These are phyloP conservation scores for Aegithalos caudatus DNA, from an alignment of 2,113 vertebrate genomes.

Conservation along the genomic window DNA sequence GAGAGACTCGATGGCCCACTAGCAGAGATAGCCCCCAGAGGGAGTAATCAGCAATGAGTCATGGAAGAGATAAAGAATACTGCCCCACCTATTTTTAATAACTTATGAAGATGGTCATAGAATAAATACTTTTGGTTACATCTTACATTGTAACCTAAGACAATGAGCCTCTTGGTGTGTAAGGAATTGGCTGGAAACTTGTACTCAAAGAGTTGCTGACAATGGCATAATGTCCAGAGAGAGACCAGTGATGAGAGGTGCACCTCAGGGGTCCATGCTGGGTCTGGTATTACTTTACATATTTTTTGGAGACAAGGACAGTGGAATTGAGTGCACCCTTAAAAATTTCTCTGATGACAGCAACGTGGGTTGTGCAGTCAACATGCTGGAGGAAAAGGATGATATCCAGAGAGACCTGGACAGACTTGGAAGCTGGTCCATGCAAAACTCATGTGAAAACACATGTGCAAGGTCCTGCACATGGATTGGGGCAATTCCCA, in stretches of 20 bases:
- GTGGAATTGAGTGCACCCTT: too few species aligned
- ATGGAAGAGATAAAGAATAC: background rate
- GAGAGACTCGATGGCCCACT: background rate
- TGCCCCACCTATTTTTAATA: background rate
- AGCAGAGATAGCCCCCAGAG: too few species aligned
- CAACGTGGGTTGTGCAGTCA: accelerated
- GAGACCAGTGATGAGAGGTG: background rate
- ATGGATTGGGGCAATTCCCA: background rate
- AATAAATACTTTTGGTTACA: background rate
- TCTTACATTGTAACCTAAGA: background rate
- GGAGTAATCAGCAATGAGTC: background rate
- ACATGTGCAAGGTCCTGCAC: background rate
- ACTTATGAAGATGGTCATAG: too few species aligned
- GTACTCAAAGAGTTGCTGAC: background rate
- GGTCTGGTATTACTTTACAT: background rate
- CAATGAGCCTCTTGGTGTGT: background rate
- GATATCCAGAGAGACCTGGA: background rate
- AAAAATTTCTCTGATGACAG: background rate
- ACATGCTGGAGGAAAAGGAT: background rate
- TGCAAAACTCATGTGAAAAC: background rate
- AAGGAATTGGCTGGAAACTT: background rate
- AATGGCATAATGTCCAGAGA: background rate
- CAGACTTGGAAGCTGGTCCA: accelerated
- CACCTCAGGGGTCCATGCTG: background rate
- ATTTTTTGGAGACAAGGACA: background rate